Percentiles rank a stretch among this genome's conserved stretches.
phyloP scores from a whole-genome alignment of 1,140 invertebrate genomes.

The Dolichoris vasculosae region DNA sequence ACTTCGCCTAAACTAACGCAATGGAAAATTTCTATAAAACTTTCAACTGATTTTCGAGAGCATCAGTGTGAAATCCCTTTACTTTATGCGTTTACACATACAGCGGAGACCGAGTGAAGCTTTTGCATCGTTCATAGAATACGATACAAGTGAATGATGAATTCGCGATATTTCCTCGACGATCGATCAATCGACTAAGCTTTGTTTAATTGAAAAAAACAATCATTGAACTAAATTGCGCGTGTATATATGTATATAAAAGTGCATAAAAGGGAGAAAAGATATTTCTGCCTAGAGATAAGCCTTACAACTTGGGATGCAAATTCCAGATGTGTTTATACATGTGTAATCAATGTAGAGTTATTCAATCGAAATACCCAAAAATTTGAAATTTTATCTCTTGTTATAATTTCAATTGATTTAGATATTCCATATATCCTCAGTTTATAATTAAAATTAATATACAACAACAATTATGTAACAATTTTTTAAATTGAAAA shows the following conservation, averaged over 20 bases:
- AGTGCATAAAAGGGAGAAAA: not conserved
- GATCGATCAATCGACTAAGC: conserved; percentile 4
- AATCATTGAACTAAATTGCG: not conserved
- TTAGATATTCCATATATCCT: too few relatives aligned
- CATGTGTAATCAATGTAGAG: not conserved
- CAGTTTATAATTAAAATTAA: not conserved
- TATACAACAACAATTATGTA: not conserved
- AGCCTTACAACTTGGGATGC: not conserved
- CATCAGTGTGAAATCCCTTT: conserved; percentile 9
- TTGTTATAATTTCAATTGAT: too few relatives aligned
- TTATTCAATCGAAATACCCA: too few relatives aligned
- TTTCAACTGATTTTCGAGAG: conserved; percentile 32
- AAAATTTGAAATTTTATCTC: too few relatives aligned
- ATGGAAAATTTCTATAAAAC: conserved; percentile 31
- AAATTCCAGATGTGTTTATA: not conserved
- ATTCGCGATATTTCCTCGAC: not conserved
- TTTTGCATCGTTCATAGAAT: not conserved
- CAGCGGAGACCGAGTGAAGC: not conserved
- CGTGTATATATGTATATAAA: not conserved
- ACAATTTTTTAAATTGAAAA: not conserved
- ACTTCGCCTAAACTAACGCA: conserved; percentile 8
- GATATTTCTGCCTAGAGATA: not conserved
- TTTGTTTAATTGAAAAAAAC: conserved; percentile 40
- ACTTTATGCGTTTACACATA: not conserved
- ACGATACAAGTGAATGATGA: not conserved